A percentile compares a stretch with the other conserved stretches of the same genome.
These are phyloP conservation scores for Andinoacara biseriatus DNA, from an alignment of 2,113 vertebrate species.

Conservation along the genomic window DNA sequence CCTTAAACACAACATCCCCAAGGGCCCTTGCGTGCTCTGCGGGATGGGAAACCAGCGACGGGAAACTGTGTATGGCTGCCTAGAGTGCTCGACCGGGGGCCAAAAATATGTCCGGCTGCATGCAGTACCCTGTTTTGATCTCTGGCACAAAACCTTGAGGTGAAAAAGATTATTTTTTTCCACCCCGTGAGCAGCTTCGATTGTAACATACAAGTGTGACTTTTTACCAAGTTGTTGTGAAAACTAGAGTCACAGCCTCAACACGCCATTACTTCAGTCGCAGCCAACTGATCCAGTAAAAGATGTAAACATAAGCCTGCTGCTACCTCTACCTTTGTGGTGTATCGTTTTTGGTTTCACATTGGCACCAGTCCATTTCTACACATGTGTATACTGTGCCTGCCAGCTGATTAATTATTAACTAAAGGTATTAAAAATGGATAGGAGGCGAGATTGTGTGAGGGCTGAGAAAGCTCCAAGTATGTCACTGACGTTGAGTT, in stretches of 20 bases:
- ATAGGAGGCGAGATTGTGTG: not conserved
- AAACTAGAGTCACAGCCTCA: not conserved
- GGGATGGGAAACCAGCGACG: conserved; percentile 92
- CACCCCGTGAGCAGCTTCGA: not conserved
- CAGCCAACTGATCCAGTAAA: conserved; percentile 15
- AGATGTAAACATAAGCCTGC: not conserved
- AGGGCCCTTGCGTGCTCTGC: conserved; percentile 94
- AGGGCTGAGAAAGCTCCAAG: conserved; percentile 11
- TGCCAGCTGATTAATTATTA: conserved; percentile 62
- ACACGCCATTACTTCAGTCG: not conserved
- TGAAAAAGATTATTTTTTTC: conserved; percentile 66
- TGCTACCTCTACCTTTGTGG: not conserved
- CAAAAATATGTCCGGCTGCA: conserved; percentile 93
- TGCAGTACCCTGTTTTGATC: conserved; percentile 96
- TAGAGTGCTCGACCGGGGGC: conserved; percentile 90
- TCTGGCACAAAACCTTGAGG: conserved; percentile 95
- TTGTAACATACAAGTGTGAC: not conserved
- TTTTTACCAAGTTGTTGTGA: conserved; percentile 3
- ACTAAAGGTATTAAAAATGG: conserved; percentile 30
- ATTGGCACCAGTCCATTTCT: conserved; percentile 4
- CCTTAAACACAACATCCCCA: conserved; percentile 95
- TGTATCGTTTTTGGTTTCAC: not conserved
- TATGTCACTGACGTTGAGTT: conserved; percentile 19
- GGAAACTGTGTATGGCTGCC: conserved; percentile 96
- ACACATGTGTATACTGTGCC: conserved; percentile 26